Base-by-base conservation (phyloP, 2,113 vertebrate species). In the Chinchilla lanigera region DNA sequence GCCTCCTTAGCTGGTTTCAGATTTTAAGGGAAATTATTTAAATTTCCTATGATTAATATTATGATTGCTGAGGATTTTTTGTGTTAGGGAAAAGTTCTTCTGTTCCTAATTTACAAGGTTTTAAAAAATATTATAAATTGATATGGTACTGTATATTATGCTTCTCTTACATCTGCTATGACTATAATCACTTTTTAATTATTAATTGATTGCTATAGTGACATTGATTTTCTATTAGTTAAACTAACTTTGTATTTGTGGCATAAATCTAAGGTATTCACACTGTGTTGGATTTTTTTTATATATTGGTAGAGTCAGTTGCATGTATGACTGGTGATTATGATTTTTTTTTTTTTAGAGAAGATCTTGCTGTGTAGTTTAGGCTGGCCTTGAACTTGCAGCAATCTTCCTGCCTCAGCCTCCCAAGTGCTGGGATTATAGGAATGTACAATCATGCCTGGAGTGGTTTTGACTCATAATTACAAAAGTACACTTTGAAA, bases 171-270 rank as follows among this genome's bases (percentile, higher is more conserved):
- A 61, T 54, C 41, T 87, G 41, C 47, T 38, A 38, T 54, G 44
- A 61, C 83, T 73, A 54, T 61, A 90, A 83, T 24, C 78, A 47
- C 86, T 12, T 87, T 93, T 82, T 52, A 90, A 67, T 77, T 47
- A 2, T 7, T 80, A 86, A 44, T 38, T 90, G 35, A 67, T 82
- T 77, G 60, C 75, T 82, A 24, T 86, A 38, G 56, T 85, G 30
- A 61, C 22, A 56, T 26, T 77, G 50, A 75, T 67, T 86, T 93
- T 86, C 26, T 33, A 12, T n/a, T 50, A 22, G 80, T 85, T 81
- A 95, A 80, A 81, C 38, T 35, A 73, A 73, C 44, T 85, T 71
- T 80, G 19, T 38, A 65, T 81, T 95, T 89, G 56, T 86, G 86
- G 47, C 6, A 52, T 88, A 50, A 89, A 47, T 50, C 22, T 86